These are phyloP conservation scores for Drosophila parvula DNA, from an alignment of 1,140 invertebrate species.

Conservation along the genomic window DNA sequence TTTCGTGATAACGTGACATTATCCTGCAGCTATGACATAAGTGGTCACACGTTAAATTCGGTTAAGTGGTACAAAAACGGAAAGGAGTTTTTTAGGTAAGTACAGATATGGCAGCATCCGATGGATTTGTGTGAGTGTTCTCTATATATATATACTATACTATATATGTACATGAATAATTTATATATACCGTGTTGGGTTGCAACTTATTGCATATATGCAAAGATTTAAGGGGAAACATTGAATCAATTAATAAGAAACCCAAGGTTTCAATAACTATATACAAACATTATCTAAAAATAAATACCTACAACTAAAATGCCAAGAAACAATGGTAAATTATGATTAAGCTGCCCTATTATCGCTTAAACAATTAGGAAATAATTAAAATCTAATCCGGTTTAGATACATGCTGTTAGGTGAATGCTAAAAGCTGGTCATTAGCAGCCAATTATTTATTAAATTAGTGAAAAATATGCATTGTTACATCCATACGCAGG, in stretches of 20 bases:
- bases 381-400: slow-evolving; percentile 4
- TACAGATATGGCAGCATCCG: slow-evolving; percentile 13
- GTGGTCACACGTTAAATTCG: slow-evolving; percentile 88
- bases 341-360: not conserved
- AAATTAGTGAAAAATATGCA: slow-evolving; percentile 17
- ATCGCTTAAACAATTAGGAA: not conserved
- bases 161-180: not conserved
- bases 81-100: slow-evolving; percentile 89
- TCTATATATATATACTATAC: no score
- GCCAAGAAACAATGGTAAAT: not conserved
- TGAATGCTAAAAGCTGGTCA: not conserved
- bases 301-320: not conserved
- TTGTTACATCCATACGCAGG: not conserved
- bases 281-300: not conserved
- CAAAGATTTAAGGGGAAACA: no score
- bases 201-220: not conserved
- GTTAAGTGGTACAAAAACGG: slow-evolving; percentile 92
- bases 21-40: slow-evolving; percentile 86
- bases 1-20: slow-evolving; percentile 85
- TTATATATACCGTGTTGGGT: not conserved
- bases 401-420: not conserved
- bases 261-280: no score
- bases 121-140: slow-evolving; percentile 1
- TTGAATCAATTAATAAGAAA: no score
- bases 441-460: slow-evolving; percentile 11